Conservation (phyloP, 2,113 vertebrate genomes). For the Crotophaga sulcirostris region DNA sequence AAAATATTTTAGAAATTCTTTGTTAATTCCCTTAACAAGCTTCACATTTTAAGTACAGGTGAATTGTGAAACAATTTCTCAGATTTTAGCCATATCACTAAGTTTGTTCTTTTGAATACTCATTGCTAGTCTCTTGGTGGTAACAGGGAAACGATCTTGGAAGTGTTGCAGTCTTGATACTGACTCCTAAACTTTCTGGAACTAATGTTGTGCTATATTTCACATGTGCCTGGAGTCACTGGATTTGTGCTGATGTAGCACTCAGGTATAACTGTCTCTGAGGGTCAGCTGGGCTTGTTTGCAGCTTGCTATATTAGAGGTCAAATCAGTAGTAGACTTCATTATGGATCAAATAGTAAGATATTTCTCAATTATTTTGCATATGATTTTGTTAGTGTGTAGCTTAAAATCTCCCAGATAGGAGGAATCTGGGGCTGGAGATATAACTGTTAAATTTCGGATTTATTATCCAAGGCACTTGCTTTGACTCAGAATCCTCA, state of each 20-base stretch:
- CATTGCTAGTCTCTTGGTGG: background rate
- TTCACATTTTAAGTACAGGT: background rate
- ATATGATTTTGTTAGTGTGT: background rate
- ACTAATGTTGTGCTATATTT: background rate
- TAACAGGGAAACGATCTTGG: background rate
- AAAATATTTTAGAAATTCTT: background rate
- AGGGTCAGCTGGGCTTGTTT: background rate
- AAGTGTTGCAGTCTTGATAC: background rate
- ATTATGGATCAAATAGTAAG: background rate
- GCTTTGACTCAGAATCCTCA: background rate
- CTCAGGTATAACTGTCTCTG: background rate
- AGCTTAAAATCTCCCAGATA: background rate
- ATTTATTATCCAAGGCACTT: background rate
- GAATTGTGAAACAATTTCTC: background rate
- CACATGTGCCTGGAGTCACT: background rate
- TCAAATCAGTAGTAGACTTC: background rate
- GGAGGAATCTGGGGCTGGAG: background rate
- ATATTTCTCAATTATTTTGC: background rate
- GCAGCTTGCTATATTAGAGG: background rate
- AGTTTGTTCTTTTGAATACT: background rate
- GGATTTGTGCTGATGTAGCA: background rate
- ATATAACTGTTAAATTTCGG: background rate
- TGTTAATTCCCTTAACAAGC: background rate
- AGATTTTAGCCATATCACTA: background rate
- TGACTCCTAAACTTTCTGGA: background rate